These are phyloP conservation scores for Hippolais icterina DNA, from an alignment of 2,113 vertebrate species.

Conservation along the genomic window DNA sequence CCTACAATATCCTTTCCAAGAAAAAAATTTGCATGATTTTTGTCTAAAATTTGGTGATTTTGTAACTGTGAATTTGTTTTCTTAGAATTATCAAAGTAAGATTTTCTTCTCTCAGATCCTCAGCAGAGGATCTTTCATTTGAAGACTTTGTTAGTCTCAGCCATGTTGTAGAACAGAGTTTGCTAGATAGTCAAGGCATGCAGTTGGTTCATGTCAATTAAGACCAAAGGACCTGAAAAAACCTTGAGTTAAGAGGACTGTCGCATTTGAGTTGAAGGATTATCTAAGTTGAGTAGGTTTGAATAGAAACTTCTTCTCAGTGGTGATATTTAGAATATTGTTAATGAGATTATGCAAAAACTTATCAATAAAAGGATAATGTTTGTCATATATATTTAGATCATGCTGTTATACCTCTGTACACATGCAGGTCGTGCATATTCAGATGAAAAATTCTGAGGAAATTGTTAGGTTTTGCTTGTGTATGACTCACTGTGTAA, in stretches of 20 bases:
- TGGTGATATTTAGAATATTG: background rate
- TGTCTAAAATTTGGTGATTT: background rate
- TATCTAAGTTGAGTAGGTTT: background rate
- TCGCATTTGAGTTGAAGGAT: background rate
- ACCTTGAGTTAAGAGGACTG: background rate
- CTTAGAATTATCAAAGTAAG: background rate
- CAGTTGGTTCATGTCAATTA: background rate
- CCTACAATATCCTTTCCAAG: background rate
- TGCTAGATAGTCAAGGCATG: background rate
- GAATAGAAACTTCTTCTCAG: background rate
- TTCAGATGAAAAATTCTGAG: background rate
- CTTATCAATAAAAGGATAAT: background rate
- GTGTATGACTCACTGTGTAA: background rate
- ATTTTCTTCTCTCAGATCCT: background rate
- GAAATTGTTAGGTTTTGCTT: background rate
- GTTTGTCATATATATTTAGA: background rate
- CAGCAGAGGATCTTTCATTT: background rate
- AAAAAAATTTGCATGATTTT: accelerated
- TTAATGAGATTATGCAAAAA: background rate
- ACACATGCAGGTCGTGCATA: background rate
- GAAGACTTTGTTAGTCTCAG: background rate
- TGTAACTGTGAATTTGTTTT: background rate
- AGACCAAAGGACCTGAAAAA: background rate
- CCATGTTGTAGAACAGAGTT: background rate
- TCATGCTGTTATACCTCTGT: background rate